Evolutionary conservation across 2,888 invertebrate genomes (phyloP).

Genomic region (Apocheima hispidaria): DNA sequence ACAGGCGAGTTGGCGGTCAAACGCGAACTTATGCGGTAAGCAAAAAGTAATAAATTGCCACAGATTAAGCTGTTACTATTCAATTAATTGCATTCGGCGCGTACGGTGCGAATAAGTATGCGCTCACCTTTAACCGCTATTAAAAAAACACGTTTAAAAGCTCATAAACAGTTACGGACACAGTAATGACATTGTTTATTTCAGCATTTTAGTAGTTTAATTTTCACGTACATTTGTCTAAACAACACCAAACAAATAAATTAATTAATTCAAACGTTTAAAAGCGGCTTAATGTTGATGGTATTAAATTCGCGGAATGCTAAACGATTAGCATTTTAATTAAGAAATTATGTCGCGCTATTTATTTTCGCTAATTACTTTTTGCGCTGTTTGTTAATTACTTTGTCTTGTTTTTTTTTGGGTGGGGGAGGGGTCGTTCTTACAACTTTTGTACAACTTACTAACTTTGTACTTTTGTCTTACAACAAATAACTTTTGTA

Average conservation of each 20-base stretch:
- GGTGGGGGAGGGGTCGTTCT: background rate
- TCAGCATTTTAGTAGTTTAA: background rate
- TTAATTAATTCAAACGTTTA: constrained; percentile 24
- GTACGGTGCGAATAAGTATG: too few relatives aligned
- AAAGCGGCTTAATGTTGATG: constrained; percentile 10
- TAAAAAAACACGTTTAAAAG: background rate
- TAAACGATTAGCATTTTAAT: constrained; percentile 17
- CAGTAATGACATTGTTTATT: background rate
- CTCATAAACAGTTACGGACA: background rate
- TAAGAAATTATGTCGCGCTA: constrained; percentile 14
- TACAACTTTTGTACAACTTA: too few relatives aligned
- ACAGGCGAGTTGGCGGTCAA: too few relatives aligned
- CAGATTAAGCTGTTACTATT: too few relatives aligned
- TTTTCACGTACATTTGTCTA: background rate
- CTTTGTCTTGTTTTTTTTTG: background rate
- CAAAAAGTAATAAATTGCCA: too few relatives aligned
- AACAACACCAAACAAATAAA: constrained; percentile 4
- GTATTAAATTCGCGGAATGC: constrained; percentile 1
- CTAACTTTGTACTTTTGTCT: too few relatives aligned
- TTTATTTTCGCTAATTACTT: constrained; percentile 7
- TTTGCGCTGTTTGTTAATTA: constrained; percentile 1
- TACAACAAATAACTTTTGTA: too few relatives aligned
- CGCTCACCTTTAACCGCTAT: too few relatives aligned
- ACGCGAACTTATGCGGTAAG: too few relatives aligned
- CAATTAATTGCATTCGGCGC: too few relatives aligned